These are phyloP conservation scores for Neuroscelio doddi DNA, from an alignment of 2,888 invertebrate species.

Conservation along the genomic window DNA sequence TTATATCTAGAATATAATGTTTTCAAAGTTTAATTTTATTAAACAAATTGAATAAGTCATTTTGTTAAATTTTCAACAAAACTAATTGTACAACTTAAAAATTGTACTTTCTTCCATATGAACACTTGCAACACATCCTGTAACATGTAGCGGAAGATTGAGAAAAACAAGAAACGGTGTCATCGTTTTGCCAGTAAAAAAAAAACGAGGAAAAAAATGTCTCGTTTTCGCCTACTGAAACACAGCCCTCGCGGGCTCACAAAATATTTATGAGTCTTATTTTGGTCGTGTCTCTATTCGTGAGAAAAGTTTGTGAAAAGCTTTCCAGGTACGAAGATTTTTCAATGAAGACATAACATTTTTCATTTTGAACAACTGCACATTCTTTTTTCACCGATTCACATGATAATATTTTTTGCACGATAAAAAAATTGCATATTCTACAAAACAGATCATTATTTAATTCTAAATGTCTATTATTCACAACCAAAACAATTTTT, in stretches of 20 bases:
- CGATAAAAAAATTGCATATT: background rate
- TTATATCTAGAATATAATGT: too few species aligned
- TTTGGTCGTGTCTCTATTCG: conserved; percentile 45
- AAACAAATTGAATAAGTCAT: too few species aligned
- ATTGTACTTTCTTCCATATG: conserved; percentile 1
- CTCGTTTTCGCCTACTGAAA: conserved; percentile 55
- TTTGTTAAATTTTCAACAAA: too few species aligned
- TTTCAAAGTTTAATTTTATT: too few species aligned
- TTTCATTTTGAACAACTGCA: conserved; percentile 38
- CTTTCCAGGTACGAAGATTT: conserved; percentile 48
- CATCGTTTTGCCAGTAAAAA: conserved; percentile 2
- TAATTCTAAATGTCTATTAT: too few species aligned
- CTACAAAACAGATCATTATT: too few species aligned
- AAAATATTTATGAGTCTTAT: conserved; percentile 61
- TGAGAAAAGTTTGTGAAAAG: conserved; percentile 41
- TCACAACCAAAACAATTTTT: too few species aligned
- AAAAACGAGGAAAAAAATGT: conserved; percentile 37
- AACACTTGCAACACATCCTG: background rate
- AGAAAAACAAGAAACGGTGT: conserved; percentile 21
- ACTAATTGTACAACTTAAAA: background rate
- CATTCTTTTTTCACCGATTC: background rate
- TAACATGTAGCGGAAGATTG: conserved; percentile 23
- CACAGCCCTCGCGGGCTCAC: conserved; percentile 44
- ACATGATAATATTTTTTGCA: background rate
- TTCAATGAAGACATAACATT: conserved; percentile 53